A percentile compares a stretch with the other conserved stretches of the same genome.
Conservation (phyloP, 1,140 invertebrate species). For the Hesperophylax magnus region DNA sequence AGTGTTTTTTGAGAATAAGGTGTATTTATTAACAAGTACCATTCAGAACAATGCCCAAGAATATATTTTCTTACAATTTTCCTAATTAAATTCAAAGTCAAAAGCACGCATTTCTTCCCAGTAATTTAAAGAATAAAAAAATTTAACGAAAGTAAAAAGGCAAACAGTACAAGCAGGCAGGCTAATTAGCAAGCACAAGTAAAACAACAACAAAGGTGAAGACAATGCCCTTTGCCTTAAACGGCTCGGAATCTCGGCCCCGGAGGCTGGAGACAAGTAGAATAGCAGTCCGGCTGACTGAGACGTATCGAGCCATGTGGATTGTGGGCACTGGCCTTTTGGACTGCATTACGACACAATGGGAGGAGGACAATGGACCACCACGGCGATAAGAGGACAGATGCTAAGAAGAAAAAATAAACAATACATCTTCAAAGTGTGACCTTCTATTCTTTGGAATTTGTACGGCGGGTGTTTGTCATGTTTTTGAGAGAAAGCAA, state of each 20-base stretch:
- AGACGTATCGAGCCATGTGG: too few relatives aligned
- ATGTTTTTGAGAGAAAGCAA: too few relatives aligned
- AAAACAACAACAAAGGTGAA: slow-evolving; percentile 3
- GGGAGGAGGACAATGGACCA: slow-evolving; percentile 23
- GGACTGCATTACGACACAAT: slow-evolving; percentile 35
- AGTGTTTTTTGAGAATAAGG: too few relatives aligned
- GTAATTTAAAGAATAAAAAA: too few relatives aligned
- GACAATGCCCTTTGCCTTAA: not conserved
- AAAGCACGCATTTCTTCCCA: too few relatives aligned
- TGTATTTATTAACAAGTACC: too few relatives aligned
- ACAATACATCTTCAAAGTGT: not conserved
- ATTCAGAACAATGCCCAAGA: too few relatives aligned
- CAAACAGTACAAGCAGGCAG: not conserved
- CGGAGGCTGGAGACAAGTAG: not conserved
- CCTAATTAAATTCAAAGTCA: too few relatives aligned
- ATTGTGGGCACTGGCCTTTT: not conserved
- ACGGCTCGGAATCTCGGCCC: not conserved
- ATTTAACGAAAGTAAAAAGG: too few relatives aligned
- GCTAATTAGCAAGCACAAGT: not conserved
- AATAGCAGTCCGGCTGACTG: not conserved
- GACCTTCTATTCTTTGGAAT: too few relatives aligned
- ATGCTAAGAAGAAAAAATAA: slow-evolving; percentile 19
- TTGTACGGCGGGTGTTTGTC: too few relatives aligned
- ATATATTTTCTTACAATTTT: too few relatives aligned
- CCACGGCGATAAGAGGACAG: not conserved